Evolutionary conservation across 1,140 invertebrate genomes (phyloP), one percentile per base, ranked within the genome.

Genomic region (Drosophila ambigua): DNA sequence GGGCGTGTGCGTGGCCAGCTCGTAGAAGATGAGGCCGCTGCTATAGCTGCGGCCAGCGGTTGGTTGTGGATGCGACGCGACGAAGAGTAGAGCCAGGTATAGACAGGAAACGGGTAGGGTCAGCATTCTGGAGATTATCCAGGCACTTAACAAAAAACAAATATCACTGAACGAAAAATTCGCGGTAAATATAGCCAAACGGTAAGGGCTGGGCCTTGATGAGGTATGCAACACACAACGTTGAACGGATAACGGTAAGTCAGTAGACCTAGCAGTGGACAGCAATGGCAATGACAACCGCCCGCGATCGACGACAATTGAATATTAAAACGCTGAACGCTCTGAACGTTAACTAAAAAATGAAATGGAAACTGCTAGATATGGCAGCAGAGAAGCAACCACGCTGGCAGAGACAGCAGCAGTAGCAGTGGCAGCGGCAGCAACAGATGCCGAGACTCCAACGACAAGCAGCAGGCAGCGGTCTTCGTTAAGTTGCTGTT

Each of bases 311-410:
- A 73, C 66, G 79, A 88, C 77, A 88, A 84, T 88, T 90, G 78
- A 73, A 79, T 84, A 90, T 90, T 90, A 88, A 90, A 83, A 73
- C 79, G 73, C 67, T 73, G 64, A 78, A 58, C 72, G 73, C 77
- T 79, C 50, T 46, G 64, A 81, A 62, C 88, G 72, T 81, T 88
- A 78, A 87, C 80, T 90, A 90, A 90, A 90, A 90, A 90, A 90
- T 88, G 82, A 90, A 90, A 90, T 83, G 79, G 77, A 90, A 90
- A 88, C 79, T 63, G 69, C 53, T 45, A 20, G 20, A 20, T 20
- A 20, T 46, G 26, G 39, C 53, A 54, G 26, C 53, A 54, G 44
- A 48, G 43, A 46, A 26, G 49, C 49, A n/a, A 13, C 16, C 16
- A 28, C 11, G 49, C 41, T 41, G 15, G 41, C 60, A 61, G 39